Base-by-base conservation (phyloP, 2,797 vertebrate species). In the Decapterus maruadsi region DNA sequence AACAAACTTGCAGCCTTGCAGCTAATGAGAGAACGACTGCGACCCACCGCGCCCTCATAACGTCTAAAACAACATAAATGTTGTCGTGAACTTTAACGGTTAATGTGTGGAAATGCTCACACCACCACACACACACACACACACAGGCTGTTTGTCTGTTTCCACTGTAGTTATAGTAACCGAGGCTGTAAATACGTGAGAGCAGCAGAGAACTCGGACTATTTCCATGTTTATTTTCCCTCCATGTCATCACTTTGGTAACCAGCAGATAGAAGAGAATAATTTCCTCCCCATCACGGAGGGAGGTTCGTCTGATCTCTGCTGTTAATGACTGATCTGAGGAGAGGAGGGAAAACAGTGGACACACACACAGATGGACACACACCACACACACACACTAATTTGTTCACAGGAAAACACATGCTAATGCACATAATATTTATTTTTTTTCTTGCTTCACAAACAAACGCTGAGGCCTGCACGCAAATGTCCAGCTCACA, bases 401-500 rank as follows among this genome's bases (percentile, higher is more conserved):
- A 20, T 26, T 19, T 36, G 61, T 50, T 63, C 53, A 4, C 34
- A 55, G 9, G 22, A 17, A 42, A 68, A 53, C 14, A 17, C 12
- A 43, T 29, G 16, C 34, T n/a, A 12, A 71, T 12, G 4, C 36
- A 54, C 16, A 68, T 14, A n/a, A 50, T 17, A 6, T 16, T 22
- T 36, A 50, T 59, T 53, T 65, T 61, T 42, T 53, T 54, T 11
- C 40, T 12, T 2, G 11, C 40, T 12, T 12, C 40, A 51, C 73
- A 66, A 26, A 17, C 46, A 50, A 55, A 66, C 19, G 36, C 34
- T 48, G 20, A 70, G 45, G 66, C 9, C 48, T 10, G 63, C 43
- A 69, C 17, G 46, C 42, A 75, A 73, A 77, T 16, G 66, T 69
- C 53, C 56, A 78, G 74, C 55, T 80, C 54, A 67, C 13, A 78